These are phyloP conservation scores for Onychomys arenicola DNA, from an alignment of 2,797 vertebrate species.

Conservation along the genomic window DNA sequence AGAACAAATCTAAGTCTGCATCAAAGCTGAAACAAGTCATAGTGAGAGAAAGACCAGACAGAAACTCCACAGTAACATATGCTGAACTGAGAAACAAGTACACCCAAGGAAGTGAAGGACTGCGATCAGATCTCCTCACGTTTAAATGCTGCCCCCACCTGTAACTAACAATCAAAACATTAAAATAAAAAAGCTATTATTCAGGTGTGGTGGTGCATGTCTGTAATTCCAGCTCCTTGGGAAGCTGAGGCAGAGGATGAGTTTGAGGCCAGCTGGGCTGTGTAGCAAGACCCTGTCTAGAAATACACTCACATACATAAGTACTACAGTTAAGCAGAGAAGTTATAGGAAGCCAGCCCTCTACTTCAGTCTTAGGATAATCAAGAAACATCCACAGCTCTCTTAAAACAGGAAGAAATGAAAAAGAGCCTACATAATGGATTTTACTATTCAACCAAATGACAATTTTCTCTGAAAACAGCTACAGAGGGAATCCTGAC, in stretches of 20 bases:
- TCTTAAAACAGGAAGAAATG: not conserved
- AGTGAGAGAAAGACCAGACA: not conserved
- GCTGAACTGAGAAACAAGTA: not conserved
- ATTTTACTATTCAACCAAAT: not conserved
- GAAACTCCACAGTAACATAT: not conserved
- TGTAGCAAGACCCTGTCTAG: not conserved
- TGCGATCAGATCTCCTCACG: not conserved
- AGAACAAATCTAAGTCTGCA: not conserved
- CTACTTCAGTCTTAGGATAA: not conserved
- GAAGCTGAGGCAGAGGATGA: not conserved
- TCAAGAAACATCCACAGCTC: not conserved
- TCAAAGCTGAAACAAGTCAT: not conserved
- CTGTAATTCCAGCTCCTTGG: not conserved
- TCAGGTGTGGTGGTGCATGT: not conserved
- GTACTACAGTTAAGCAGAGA: not conserved
- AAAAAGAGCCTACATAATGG: not conserved
- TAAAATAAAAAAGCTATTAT: not conserved
- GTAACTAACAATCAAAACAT: not conserved
- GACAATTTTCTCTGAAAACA: conserved; percentile 47
- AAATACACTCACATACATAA: not conserved
- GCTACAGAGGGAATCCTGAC: not conserved
- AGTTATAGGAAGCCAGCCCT: not conserved
- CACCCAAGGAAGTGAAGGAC: not conserved
- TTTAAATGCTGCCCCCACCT: not conserved
- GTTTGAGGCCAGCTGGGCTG: not conserved